Evolutionary conservation across 2,888 invertebrate genomes (phyloP), one percentile per base, ranked within the genome.

Genomic region (Brachypalpus laphriformis): DNA sequence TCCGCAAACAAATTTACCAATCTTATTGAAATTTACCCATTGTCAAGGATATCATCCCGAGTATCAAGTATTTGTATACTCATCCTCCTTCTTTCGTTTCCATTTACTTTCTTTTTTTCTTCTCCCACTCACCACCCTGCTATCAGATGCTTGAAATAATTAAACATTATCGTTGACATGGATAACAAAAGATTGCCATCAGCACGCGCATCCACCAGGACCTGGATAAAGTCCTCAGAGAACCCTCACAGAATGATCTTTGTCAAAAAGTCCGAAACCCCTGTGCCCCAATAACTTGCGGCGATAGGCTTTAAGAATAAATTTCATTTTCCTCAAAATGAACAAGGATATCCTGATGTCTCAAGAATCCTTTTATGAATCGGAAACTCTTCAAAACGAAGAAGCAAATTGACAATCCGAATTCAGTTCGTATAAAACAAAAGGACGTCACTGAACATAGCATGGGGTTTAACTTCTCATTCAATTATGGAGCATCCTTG

Each of bases 111-210:
- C 34, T 31, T 57, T 28, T 40, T 42, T 66, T 34, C 5, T 22
- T n/a, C 18, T 14, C 22, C 11, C 20, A 9, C 47, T 0, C 49
- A 2, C 4, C 5, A 14, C 22, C 8, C 16, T 1, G 14, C 34
- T 25, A 16, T 59, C 25, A 42, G 22, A 37, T 51, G 28, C 25
- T 47, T 54, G 14, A 16, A 6, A 18, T 61, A 72, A 72, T 72
- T 72, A 61, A 74, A 54, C 20, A 34, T 74, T 45, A 31, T 74
- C 14, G 7, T 34, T 54, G 14, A 20, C 49, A 42, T 20, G 3
- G 28, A 54, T 51, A 59, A 42, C 3, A 49, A n/a, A 61, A 40
- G 16, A 14, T 14, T 6, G 20, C 16, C 37, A 65, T 34, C 11
- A 16, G 22, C 34, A 22, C 37, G n/a, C n/a, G 4, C n/a, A 0